Conservation (phyloP, 2,113 vertebrate species). For the Colinus virginianus region DNA sequence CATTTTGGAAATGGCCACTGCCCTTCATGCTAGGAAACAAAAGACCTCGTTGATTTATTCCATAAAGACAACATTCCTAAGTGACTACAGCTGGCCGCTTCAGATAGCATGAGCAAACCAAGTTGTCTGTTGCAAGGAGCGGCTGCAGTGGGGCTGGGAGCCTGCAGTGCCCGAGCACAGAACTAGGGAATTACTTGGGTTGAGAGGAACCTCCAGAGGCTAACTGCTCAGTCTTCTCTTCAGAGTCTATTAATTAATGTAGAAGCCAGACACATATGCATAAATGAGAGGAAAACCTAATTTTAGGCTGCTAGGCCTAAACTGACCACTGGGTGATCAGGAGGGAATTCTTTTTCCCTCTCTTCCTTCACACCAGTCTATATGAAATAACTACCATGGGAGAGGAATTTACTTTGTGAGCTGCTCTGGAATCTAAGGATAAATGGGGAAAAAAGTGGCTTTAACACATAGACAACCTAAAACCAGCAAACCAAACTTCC, state of each 20-base stretch:
- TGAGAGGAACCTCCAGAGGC: not conserved
- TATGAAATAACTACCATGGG: not conserved
- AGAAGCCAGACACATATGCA: not conserved
- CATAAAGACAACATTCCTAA: not conserved
- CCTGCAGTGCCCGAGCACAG: not conserved
- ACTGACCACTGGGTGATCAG: not conserved
- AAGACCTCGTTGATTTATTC: not conserved
- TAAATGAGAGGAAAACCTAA: not conserved
- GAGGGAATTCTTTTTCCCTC: too few species aligned
- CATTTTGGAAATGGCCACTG: not conserved
- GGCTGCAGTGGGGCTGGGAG: not conserved
- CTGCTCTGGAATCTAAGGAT: not conserved
- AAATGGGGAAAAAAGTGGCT: not conserved
- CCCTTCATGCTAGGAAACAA: constrained; percentile 2
- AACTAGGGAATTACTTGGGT: accelerated
- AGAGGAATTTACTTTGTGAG: not conserved
- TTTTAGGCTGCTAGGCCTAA: not conserved
- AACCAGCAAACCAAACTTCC: not conserved
- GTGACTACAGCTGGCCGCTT: not conserved
- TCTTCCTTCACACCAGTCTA: not conserved
- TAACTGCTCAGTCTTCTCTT: not conserved
- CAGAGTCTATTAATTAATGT: not conserved
- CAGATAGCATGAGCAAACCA: not conserved
- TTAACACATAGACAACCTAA: not conserved
- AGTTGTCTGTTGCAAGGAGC: not conserved